Evolutionary conservation across 2,888 invertebrate species (phyloP).

Genomic region (Bhutanitis thaidina): DNA sequence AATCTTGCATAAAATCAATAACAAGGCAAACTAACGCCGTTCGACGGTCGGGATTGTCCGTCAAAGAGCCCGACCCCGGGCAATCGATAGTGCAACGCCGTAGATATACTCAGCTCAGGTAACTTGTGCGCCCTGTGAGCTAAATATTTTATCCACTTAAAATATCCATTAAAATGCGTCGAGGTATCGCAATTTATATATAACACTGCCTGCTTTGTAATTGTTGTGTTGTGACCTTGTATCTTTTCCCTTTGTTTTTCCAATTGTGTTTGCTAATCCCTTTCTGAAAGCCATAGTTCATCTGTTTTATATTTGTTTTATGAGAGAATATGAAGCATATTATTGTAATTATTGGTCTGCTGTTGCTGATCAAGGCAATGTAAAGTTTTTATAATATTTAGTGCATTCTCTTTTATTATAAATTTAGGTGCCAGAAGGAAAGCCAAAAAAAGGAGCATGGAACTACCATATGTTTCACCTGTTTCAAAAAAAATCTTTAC

Average conservation of each 20-base stretch:
- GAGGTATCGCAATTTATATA: background rate
- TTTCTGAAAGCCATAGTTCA: background rate
- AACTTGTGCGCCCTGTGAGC: background rate
- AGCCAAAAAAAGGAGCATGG: background rate
- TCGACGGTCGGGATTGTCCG: background rate
- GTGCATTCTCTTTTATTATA: background rate
- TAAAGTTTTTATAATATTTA: background rate
- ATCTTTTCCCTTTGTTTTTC: too few relatives aligned
- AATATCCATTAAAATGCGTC: background rate
- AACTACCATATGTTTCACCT: background rate
- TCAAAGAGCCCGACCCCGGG: background rate
- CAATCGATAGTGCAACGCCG: background rate
- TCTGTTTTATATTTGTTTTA: background rate
- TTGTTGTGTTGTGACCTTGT: background rate
- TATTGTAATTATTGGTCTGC: background rate
- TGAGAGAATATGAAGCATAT: background rate
- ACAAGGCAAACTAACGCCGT: background rate
- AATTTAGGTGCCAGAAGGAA: background rate
- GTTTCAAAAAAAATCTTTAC: background rate
- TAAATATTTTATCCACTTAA: background rate
- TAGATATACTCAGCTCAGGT: background rate
- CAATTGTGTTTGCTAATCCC: too few relatives aligned
- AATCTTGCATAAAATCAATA: background rate
- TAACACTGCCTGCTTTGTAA: background rate
- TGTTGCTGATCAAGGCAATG: background rate